Evolutionary conservation across 2,888 invertebrate species (phyloP).

Genomic region (Frankliniella intonsa): DNA sequence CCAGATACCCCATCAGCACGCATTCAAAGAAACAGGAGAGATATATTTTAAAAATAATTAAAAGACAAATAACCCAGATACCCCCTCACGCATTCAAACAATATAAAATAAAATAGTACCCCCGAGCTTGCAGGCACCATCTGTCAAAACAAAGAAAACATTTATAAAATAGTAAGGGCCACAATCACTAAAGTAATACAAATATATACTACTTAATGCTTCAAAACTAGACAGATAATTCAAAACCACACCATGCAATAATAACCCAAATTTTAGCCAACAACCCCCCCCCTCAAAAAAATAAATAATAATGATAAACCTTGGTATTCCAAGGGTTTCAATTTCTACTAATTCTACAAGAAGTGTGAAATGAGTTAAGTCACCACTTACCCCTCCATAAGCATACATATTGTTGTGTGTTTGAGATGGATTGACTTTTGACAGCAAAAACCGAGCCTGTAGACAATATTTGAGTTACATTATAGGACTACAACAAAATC

Average conservation of each 20-base stretch:
- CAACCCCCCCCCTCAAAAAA: conserved; percentile 29
- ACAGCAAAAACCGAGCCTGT: conserved; percentile 90
- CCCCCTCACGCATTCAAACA: neutral
- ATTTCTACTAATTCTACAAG: conserved; percentile 46
- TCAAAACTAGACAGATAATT: conserved; percentile 15
- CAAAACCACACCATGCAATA: neutral
- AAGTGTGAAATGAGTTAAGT: conserved; percentile 41
- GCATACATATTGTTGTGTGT: conserved; percentile 99
- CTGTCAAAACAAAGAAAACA: conserved; percentile 25
- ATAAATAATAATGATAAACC: conserved; percentile 8
- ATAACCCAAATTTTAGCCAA: conserved; percentile 30
- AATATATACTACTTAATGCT: neutral
- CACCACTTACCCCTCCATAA: conserved; percentile 77
- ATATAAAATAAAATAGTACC: conserved; percentile 31
- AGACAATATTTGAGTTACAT: conserved; percentile 41
- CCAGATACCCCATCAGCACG: neutral
- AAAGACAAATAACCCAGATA: conserved; percentile 27
- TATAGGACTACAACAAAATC: conserved; percentile 10
- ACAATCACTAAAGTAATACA: conserved; percentile 9
- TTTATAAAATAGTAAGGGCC: conserved; percentile 10
- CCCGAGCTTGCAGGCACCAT: conserved; percentile 22
- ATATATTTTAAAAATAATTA: neutral
- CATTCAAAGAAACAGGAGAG: neutral
- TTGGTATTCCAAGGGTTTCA: neutral
- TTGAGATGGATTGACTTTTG: conserved; percentile 99